Conservation (phyloP, 2,797 vertebrate genomes). For the Sarcophilus harrisii region DNA sequence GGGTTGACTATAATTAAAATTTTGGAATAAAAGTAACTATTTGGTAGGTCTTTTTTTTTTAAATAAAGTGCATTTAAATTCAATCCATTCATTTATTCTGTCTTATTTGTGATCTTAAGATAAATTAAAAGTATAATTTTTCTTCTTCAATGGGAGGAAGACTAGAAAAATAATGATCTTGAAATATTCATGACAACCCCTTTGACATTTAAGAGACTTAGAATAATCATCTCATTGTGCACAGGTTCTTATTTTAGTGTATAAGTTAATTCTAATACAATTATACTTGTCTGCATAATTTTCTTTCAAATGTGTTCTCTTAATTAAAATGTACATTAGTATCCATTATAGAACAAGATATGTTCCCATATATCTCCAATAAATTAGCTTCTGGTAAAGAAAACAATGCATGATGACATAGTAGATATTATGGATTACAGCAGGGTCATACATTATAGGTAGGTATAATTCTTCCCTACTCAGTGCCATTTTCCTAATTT, state of each 20-base stretch:
- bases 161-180: slow-evolving; percentile 47
- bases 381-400: background rate
- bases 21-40: slow-evolving; percentile 26
- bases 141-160: slow-evolving; percentile 33
- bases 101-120: slow-evolving; percentile 53
- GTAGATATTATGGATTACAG: background rate
- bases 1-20: background rate
- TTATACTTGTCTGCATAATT: background rate
- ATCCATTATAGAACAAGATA: background rate
- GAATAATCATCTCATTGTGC: slow-evolving; percentile 31
- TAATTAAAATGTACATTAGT: slow-evolving; percentile 1
- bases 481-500: background rate
- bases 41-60: slow-evolving; percentile 14
- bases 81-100: slow-evolving; percentile 43
- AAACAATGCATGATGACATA: background rate
- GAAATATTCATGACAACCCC: slow-evolving; percentile 57
- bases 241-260: slow-evolving; percentile 49
- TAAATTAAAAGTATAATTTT: slow-evolving; percentile 64
- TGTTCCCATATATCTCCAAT: background rate
- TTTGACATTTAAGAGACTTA: slow-evolving; percentile 60
- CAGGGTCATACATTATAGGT: background rate
- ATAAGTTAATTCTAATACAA: slow-evolving; percentile 38
- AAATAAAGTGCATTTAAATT: slow-evolving; percentile 33
- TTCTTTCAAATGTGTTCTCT: slow-evolving; percentile 33
- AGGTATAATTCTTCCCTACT: background rate